Percentiles rank a stretch among this genome's conserved stretches.
Conservation (phyloP, 1,140 invertebrate genomes). For the Trichonephila clavata region DNA sequence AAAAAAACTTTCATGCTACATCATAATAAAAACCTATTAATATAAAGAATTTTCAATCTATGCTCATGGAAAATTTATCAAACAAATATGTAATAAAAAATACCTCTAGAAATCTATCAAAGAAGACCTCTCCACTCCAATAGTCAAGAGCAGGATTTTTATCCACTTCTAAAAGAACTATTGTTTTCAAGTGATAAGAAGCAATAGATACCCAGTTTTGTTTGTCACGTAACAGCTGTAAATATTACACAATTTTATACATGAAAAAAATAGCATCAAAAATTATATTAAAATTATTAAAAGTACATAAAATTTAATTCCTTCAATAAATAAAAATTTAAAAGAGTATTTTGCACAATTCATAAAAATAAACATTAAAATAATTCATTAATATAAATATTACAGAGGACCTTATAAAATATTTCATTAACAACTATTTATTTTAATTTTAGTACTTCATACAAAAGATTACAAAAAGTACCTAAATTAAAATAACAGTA, state of each 20-base stretch:
- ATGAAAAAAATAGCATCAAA: not conserved
- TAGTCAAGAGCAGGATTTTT: not conserved
- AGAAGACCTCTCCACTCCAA: not conserved
- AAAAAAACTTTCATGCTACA: too few species aligned
- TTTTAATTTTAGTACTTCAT: too few species aligned
- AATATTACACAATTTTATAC: not conserved
- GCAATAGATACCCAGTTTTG: conserved; percentile 49
- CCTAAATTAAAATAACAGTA: too few species aligned
- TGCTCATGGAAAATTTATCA: too few species aligned
- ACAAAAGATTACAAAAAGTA: too few species aligned
- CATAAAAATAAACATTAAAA: not conserved
- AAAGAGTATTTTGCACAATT: not conserved
- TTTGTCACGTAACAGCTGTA: conserved; percentile 59
- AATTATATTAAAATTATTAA: not conserved
- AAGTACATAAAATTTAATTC: not conserved
- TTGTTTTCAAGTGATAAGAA: conserved; percentile 56
- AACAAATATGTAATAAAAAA: not conserved
- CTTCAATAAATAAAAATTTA: not conserved
- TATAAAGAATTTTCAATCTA: too few species aligned
- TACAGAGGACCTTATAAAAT: too few species aligned
- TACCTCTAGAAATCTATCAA: conserved; percentile 30
- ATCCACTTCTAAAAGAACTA: conserved; percentile 37
- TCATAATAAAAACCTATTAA: too few species aligned
- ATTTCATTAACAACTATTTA: too few species aligned
- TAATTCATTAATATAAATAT: not conserved